Evolutionary conservation across 1,140 invertebrate species (phyloP), one percentile per base, ranked within the genome.

Genomic region (Meteorus sp.): DNA sequence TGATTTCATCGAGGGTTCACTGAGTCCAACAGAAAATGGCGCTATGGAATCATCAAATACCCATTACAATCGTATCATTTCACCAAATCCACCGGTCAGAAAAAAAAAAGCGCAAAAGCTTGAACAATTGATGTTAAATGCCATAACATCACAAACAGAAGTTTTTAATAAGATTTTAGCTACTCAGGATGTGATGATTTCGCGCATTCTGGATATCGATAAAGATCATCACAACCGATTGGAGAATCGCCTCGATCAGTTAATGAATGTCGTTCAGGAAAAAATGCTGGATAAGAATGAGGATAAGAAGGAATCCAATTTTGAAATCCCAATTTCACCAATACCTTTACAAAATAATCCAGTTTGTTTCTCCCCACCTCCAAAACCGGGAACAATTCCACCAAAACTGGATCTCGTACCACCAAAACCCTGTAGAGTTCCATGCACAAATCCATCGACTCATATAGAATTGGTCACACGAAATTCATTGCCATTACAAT

Each of bases 111-210:
- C 67, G 3, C 75, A 79, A 15, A 80, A 80, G 51, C 23, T 80
- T 9, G 78, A 80, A 51, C 73, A 76, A 15, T 56, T 80, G 6
- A 71, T 80, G 59, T 25, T 79, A 8, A 76, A 60, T 60, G 78
- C 78, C 1, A 79, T 80, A 22, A 78, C 70, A 64, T 79, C 77
- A 15, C 78, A 80, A 51, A 79, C 69, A 50, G 78, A 80, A 64
- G 77, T 78, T 6, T 75, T 80, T 1, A 79, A 79, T 65, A 80
- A 79, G 68, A 77, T 80, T 65, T 23, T 81, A n/a, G 63, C 71
- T 9, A 77, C 75, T 1, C 79, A 81, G 63, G 79, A 70, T 41
- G 72, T 77, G 0, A 78, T 81, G 73, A 72, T 81, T 2, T 64
- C 72, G 7, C 65, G 69, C 13, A 75, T 81, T 23, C 59, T 81